Evolutionary conservation across 2,888 invertebrate species (phyloP), one percentile per base, ranked within the genome.

Genomic region (Sympetrum striolatum): DNA sequence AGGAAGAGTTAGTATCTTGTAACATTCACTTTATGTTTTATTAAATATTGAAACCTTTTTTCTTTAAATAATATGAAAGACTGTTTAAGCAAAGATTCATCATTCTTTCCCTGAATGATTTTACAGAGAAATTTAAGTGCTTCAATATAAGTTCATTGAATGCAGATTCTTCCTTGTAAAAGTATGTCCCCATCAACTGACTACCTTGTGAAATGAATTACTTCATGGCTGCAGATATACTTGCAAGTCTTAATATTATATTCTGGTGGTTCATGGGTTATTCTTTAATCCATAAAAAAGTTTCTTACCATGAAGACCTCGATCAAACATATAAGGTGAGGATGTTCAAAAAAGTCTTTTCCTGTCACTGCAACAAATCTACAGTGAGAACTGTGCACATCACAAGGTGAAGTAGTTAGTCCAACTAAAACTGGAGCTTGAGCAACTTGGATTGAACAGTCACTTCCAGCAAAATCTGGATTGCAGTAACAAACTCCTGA

Each of bases 301-400:
- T 58, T 90, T 86, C 90, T 90, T 92, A 93, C 93, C 91, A 92
- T 90, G 73, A 92, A 93, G 31, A 92, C 91, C 90, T 92, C 93
- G 91, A 92, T 92, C 53, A 92, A 92, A 90, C 93, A 93, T 90
- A 92, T 92, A 22, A 93, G 91, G 25, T 80, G 90, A 31, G 91
- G 90, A 86, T 92, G 91, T 22, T 92, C 92, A 1, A 92, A 92
- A 91, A 93, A 92, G 86, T 92, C 91, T 35, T 92, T 92, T 58
- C 92, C 92, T 91, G 92, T 92, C n/a, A 92, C 91, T 15, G 92
- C 91, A 18, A 92, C 90, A 91, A 92, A 92, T 64, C 92, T 92
- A 90, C 93, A 93, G 3, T 92, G 92, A 79, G 92, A 92, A 48
- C 91, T 92, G 90, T 92, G 91, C 35, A 92, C 92, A 91, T 93